Evolutionary conservation across 2,888 invertebrate species (phyloP), one percentile per base, ranked within the genome.

Genomic region (Leucophenga montana): DNA sequence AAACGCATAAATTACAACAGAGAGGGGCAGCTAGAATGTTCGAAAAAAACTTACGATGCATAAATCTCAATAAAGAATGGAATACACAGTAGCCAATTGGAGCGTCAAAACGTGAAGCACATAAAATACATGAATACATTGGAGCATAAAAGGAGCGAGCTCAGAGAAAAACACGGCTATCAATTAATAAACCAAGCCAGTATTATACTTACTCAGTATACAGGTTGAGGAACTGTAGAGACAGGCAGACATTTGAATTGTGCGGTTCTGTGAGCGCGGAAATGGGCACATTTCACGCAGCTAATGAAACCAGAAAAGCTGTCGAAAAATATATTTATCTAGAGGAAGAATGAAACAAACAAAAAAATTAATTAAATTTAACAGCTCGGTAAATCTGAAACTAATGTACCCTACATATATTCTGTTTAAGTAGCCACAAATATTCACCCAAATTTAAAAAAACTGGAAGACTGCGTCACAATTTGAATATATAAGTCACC

Each of bases 281-380:
- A 62, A 62, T 62, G 46, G 62, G 46, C 20, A 62, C 62, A 62
- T 46, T 62, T 62, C 62, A 62, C 62, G 62, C 62, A 46, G 20
- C 62, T 62, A 62, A 62, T 62, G 46, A 62, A 62, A 62, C 62
- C 33, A 62, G 62, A 62, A 62, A 62, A 62, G 62, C 14, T 62
- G 62, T 62, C 62, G 62, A 62, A 62, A 39, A 22, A 46, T 46
- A 62, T 46, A 62, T 62, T 44, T 50, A 50, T 5, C 39, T 39
- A 39, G 8, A 39, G 39, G 39, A 39, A 39, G 11, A 39, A 39
- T 39, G 27, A 27, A 27, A 27, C n/a, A 46, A 46, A 46, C 46
- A 46, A 13, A 6, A 14, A 46, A 14, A 46, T 2, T 1, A 14
- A 46, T 46, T 4, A 46, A 46, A 13, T 46, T n/a, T 4, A 27